Evolutionary conservation across 2,888 invertebrate species (phyloP).

Genomic region (Sepioteuthis lessoniana): DNA sequence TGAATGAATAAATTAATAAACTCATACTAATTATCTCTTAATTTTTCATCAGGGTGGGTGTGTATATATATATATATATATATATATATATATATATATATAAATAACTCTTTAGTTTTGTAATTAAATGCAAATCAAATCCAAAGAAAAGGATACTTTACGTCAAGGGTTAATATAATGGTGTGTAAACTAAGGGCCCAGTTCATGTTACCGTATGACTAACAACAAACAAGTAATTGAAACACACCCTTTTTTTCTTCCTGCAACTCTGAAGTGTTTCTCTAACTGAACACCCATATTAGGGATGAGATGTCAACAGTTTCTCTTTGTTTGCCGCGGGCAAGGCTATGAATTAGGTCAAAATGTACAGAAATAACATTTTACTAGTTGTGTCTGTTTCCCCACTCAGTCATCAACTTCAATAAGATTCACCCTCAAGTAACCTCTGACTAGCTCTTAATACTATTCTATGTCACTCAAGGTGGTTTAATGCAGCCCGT

Average conservation of each 20-base stretch:
- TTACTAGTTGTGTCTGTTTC: background rate
- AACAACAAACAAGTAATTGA: background rate
- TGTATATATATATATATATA: too few species aligned
- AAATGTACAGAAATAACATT: slow-evolving; percentile 20
- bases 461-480: background rate
- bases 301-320: background rate
- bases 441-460: background rate
- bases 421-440: background rate
- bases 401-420: background rate
- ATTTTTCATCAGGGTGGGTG: too few species aligned
- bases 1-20: too few species aligned
- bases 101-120: too few species aligned
- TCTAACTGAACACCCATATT: background rate
- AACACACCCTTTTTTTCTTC: background rate
- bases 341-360: slow-evolving; percentile 11
- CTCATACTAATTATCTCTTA: too few species aligned
- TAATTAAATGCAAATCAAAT: background rate
- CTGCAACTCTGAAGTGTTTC: background rate
- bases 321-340: slow-evolving; percentile 9
- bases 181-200: background rate
- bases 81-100: too few species aligned
- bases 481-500: background rate
- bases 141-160: background rate
- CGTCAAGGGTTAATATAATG: background rate
- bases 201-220: background rate